phyloP scores from a whole-genome alignment of 2,113 vertebrate species.

The Colistium nudipinnis region DNA sequence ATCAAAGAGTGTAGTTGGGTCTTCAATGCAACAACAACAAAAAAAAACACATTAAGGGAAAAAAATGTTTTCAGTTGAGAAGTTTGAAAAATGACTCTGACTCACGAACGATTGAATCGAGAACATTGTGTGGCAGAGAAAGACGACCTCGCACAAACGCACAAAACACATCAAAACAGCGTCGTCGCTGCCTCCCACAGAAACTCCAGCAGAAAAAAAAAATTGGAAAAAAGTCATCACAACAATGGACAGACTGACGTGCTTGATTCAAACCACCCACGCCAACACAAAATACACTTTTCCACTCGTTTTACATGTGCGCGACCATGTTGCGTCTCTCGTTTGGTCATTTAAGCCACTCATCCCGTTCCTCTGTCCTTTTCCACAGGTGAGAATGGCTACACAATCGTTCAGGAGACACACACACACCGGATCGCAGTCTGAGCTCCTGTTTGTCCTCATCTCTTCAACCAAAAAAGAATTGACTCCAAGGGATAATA shows the following conservation, averaged over 20 bases:
- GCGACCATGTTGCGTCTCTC: conserved; percentile 1
- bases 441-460: no score
- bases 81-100: not conserved
- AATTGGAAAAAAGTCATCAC: not conserved
- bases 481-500: no score
- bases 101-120: not conserved
- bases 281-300: conserved; percentile 24
- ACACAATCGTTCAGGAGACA: no score
- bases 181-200: no score
- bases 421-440: no score
- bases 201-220: no score
- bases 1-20: no score
- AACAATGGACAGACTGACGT: not conserved
- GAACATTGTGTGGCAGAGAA: not conserved
- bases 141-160: conserved; percentile 10
- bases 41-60: not conserved
- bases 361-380: conserved; percentile 31
- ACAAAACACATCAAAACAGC: conserved; percentile 20
- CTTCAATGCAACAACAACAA: no score
- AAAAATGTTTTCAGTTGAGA: not conserved
- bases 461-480: no score
- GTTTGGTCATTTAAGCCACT: conserved; percentile 19
- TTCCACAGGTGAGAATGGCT: no score
- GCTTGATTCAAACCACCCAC: conserved; percentile 4
- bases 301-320: not conserved